Conservation (phyloP, 1,140 invertebrate genomes). For the Drosophila mojavensis region DNA sequence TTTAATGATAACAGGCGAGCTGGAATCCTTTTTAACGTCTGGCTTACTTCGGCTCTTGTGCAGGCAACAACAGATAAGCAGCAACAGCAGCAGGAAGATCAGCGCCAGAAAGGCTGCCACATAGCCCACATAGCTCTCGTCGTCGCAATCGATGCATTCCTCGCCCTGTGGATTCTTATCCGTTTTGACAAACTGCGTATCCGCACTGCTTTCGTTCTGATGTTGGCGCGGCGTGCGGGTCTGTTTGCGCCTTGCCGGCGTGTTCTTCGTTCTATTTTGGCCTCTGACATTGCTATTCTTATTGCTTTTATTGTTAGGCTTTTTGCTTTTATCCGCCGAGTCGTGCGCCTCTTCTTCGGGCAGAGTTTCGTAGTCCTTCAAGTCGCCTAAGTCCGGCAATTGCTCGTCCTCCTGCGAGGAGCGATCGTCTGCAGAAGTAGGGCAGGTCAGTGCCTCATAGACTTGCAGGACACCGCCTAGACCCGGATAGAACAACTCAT, state of each 20-base stretch:
- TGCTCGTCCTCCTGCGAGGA: neutral
- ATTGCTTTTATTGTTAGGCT: neutral
- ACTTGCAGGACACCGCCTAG: slow-evolving; percentile 73
- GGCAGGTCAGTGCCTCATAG: slow-evolving; percentile 43
- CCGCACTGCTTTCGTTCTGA: neutral
- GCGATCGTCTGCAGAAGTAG: neutral
- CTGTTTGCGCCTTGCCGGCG: slow-evolving; percentile 12
- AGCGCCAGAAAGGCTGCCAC: slow-evolving; percentile 43
- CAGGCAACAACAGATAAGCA: slow-evolving; percentile 59
- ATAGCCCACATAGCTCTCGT: slow-evolving; percentile 35
- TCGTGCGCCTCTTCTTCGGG: neutral
- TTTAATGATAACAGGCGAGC: neutral
- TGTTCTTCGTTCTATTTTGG: neutral
- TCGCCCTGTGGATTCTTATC: slow-evolving; percentile 8
- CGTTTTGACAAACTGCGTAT: neutral
- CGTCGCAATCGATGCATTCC: slow-evolving; percentile 52
- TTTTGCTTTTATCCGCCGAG: neutral
- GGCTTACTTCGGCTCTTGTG: slow-evolving; percentile 5
- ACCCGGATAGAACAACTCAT: slow-evolving; percentile 79
- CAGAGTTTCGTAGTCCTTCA: slow-evolving; percentile 21
- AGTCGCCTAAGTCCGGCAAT: neutral
- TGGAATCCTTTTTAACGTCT: too few species aligned
- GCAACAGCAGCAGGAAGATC: slow-evolving; percentile 44
- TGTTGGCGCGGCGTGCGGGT: slow-evolving; percentile 26
- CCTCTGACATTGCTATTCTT: neutral